A percentile compares a stretch with the other conserved stretches of the same genome.
These are phyloP conservation scores for Cygnus olor DNA, from an alignment of 2,797 vertebrate species.

Conservation along the genomic window DNA sequence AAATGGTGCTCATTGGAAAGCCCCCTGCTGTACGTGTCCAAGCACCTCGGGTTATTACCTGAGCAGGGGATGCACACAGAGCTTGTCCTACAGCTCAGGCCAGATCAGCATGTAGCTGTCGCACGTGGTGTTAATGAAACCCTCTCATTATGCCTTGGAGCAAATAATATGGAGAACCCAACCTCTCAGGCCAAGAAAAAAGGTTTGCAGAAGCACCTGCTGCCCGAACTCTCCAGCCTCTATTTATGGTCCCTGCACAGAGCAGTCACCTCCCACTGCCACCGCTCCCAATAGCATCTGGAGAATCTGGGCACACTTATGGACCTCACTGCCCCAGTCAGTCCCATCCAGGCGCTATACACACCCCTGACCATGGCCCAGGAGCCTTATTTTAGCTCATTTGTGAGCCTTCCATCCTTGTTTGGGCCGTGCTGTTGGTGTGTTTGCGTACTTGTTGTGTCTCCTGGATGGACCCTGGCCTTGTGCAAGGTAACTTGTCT, in stretches of 20 bases:
- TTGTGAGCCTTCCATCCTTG: background rate
- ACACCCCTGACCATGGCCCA: background rate
- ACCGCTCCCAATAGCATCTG: background rate
- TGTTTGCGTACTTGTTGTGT: background rate
- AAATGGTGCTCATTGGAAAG: background rate
- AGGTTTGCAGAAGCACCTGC: background rate
- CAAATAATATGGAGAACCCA: no score
- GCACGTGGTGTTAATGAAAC: background rate
- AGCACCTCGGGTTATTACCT: background rate
- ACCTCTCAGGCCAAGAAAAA: background rate
- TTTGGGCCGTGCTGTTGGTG: background rate
- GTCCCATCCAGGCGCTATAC: background rate
- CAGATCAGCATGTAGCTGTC: background rate
- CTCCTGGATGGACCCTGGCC: background rate
- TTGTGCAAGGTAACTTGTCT: background rate
- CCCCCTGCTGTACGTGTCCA: background rate
- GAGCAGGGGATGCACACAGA: no score
- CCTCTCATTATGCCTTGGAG: background rate
- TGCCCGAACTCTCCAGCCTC: background rate
- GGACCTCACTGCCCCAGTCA: background rate
- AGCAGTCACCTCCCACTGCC: background rate
- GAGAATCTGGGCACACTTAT: background rate
- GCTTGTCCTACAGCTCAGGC: background rate
- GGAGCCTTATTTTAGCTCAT: background rate
- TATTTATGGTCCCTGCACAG: background rate